Conservation (phyloP, 2,797 vertebrate species). For the Steatocranus sp. region DNA sequence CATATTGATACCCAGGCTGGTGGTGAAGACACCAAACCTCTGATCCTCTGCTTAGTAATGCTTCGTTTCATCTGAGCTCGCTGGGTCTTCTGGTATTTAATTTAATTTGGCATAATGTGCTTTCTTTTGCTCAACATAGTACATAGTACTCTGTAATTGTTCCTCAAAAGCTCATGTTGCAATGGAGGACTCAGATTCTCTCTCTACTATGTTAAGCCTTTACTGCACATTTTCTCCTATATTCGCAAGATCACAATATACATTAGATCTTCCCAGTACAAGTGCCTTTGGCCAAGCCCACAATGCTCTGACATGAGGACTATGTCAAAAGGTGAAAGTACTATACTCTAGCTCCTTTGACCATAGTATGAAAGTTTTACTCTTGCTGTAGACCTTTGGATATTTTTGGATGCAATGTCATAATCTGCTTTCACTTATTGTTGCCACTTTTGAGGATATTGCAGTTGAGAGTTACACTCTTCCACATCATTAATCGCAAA, state of each 20-base stretch:
- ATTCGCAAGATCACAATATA: slow-evolving; percentile 2
- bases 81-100: neutral
- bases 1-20: neutral
- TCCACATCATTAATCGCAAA: neutral
- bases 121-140: neutral
- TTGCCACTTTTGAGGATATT: slow-evolving; percentile 23
- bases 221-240: neutral
- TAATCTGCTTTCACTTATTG: slow-evolving; percentile 21
- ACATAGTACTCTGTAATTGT: neutral
- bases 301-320: slow-evolving; percentile 10
- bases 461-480: neutral
- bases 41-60: neutral
- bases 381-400: neutral
- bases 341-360: slow-evolving; percentile 5
- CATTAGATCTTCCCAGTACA: slow-evolving; percentile 4
- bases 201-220: slow-evolving; percentile 3
- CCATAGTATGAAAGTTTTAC: slow-evolving; percentile 1
- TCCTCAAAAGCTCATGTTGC: neutral
- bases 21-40: neutral
- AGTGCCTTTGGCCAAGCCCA: neutral
- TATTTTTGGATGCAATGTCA: slow-evolving; percentile 10
- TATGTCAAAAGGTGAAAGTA: slow-evolving; percentile 7
- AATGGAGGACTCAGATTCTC: neutral
- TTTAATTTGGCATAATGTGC: neutral
- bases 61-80: neutral